Percentiles rank a stretch among this genome's conserved stretches.
phyloP scores from a whole-genome alignment of 2,113 vertebrate species.

The Amia ocellicauda region DNA sequence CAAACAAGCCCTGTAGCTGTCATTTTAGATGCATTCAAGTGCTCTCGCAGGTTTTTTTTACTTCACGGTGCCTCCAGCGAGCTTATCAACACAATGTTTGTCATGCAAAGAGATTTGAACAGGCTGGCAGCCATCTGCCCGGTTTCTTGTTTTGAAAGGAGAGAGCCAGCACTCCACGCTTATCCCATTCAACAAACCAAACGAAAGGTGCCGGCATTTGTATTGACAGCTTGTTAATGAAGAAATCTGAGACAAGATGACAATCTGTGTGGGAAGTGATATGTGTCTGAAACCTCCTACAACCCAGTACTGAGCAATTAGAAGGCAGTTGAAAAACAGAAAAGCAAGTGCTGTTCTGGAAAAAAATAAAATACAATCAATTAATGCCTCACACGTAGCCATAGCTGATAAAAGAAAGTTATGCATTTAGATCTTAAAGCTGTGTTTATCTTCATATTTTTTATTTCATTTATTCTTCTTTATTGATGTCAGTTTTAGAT shows the following conservation, averaged over 20 bases:
- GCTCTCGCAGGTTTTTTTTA: neutral
- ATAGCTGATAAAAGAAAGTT: neutral
- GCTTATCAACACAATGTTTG: neutral
- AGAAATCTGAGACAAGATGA: constrained; percentile 74
- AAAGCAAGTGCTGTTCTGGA: constrained; percentile 24
- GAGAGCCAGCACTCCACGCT: constrained; percentile 62
- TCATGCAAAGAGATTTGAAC: constrained; percentile 42
- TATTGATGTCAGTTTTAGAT: too few relatives aligned
- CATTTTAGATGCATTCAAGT: neutral
- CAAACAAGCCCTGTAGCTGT: neutral
- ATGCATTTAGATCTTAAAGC: neutral
- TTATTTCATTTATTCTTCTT: neutral
- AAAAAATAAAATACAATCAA: neutral
- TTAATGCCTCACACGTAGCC: neutral
- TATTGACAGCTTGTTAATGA: constrained; percentile 77
- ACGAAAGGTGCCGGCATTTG: constrained; percentile 66
- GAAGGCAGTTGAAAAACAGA: constrained; percentile 64
- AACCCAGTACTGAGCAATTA: constrained; percentile 57
- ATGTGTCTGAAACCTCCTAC: constrained; percentile 56
- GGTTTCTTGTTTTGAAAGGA: constrained; percentile 58
- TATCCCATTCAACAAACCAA: constrained; percentile 66
- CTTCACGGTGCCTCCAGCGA: neutral
- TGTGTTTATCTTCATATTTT: neutral
- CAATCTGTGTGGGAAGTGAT: constrained; percentile 64
- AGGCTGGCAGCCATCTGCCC: constrained; percentile 75